These are phyloP conservation scores for Halcyon smyrnensis DNA, from an alignment of 2,797 vertebrate species.

Conservation along the genomic window DNA sequence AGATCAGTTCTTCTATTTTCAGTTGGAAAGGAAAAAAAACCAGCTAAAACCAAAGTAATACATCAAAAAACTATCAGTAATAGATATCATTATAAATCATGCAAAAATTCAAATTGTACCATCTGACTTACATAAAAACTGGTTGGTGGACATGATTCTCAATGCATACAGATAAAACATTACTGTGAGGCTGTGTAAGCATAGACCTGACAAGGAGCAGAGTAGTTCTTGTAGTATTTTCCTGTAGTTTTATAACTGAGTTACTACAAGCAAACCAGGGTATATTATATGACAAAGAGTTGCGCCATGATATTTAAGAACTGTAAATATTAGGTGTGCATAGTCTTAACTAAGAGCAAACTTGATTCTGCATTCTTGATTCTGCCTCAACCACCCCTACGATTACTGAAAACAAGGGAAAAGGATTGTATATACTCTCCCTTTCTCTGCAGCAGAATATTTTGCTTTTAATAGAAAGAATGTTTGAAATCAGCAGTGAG, in stretches of 20 bases:
- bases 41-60: not conserved
- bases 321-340: not conserved
- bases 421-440: not conserved
- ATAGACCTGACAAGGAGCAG: not conserved
- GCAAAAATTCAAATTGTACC: not conserved
- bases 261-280: not conserved
- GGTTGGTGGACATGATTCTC: not conserved
- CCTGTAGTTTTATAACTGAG: not conserved
- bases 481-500: not conserved
- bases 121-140: not conserved
- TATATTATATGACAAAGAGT: not conserved
- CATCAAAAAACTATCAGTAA: not conserved
- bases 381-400: not conserved
- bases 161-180: not conserved
- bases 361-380: not conserved
- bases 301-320: not conserved
- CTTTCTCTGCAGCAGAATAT: not conserved
- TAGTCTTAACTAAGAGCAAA: not conserved
- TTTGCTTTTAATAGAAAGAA: conserved; percentile 29
- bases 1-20: conserved; percentile 47
- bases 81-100: not conserved
- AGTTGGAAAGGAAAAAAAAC: not conserved
- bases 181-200: not conserved
- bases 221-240: not conserved
- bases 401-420: not conserved